Evolutionary conservation across 1,140 invertebrate species (phyloP), one percentile per base, ranked within the genome.

Genomic region (Bombyx mandarina): DNA sequence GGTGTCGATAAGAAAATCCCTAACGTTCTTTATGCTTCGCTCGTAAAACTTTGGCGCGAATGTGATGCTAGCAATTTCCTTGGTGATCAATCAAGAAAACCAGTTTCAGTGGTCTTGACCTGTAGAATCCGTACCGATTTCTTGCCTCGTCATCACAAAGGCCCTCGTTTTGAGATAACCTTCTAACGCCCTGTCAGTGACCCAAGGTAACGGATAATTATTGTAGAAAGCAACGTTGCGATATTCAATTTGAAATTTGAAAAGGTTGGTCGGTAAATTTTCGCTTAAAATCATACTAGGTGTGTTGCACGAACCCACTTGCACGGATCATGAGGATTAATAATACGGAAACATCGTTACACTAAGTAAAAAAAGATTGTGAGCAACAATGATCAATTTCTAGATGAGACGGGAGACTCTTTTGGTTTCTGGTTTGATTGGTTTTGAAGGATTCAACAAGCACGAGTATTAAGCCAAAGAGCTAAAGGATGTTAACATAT

Each of bases 1-100:
- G 75, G 71, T 77, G 73, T 71, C 74, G 81, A 80, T 82, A 79
- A 82, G 69, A 62, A 66, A 64, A 56, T 48, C 53, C 69, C 49
- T 60, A 55, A 46, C 57, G 58, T 56, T 54, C 54, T 57, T 59
- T 66, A 62, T 62, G 43, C 7, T 18, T 44, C 44, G 45, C 44
- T 61, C 65, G 60, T 60, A 57, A 66, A 69, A 66, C 62, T 56
- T 56, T 57, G 56, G 51, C 63, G 67, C 65, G 66, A 67, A 65
- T 67, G 60, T 67, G 60, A 62, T 70, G 56, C 62, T 72, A 63
- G 66, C 69, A 68, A 72, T 74, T 70, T 65, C 64, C 58, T 66
- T 57, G 62, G 57, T 55, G 65, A 74, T 74, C 74, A 66, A 77
- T 74, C 71, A 77, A 66, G 51, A 50, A 52, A 63, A 69, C 64